Conservation (phyloP, 2,113 vertebrate genomes). For the Spheniscus mendiculus region DNA sequence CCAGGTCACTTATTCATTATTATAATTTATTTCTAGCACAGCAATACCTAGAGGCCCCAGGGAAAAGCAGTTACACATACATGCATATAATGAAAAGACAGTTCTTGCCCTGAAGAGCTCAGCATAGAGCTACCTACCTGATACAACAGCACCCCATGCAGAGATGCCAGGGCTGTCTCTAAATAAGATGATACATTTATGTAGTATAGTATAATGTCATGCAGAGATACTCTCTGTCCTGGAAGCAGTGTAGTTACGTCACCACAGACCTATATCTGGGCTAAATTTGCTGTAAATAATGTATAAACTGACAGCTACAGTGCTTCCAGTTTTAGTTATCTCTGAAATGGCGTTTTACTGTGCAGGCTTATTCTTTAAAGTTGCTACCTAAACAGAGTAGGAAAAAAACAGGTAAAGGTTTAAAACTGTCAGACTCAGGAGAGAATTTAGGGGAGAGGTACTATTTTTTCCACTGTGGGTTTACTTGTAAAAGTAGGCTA, state of each 20-base stretch:
- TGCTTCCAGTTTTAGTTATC: neutral
- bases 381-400: neutral
- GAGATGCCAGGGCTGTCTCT: neutral
- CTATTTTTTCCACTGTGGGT: neutral
- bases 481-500: neutral
- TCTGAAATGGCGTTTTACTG: neutral
- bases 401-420: neutral
- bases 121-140: neutral
- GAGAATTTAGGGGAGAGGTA: neutral
- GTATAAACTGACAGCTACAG: neutral
- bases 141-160: conserved; percentile 28
- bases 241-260: neutral
- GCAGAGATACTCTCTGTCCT: neutral
- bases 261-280: neutral
- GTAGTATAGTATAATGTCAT: neutral
- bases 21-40: conserved; percentile 56
- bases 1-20: conserved; percentile 52
- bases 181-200: conserved; percentile 15
- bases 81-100: conserved; percentile 43
- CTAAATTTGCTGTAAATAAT: conserved; percentile 20
- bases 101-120: conserved; percentile 38
- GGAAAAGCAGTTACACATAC: conserved; percentile 32
- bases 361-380: neutral
- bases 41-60: conserved; percentile 4
- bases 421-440: neutral